Evolutionary conservation across 2,113 vertebrate species (phyloP).

Genomic region (Tiliqua scincoides): DNA sequence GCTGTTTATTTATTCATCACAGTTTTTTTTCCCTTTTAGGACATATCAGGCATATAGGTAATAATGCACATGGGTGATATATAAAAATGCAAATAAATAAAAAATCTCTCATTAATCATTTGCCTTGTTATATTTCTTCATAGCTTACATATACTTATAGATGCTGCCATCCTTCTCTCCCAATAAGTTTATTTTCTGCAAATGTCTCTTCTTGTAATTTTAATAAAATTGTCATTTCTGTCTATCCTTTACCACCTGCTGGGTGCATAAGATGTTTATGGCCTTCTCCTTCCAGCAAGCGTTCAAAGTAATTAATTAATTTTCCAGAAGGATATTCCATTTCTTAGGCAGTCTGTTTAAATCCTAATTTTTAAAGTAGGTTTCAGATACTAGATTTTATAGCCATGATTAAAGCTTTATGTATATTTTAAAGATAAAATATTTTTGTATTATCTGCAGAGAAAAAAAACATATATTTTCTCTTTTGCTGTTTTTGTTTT

Average conservation of each 20-base stretch:
- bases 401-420: conserved; percentile 64
- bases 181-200: conserved; percentile 57
- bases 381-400: conserved; percentile 67
- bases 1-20: conserved; percentile 93
- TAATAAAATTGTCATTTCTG: conserved; percentile 74
- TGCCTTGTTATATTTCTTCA: conserved; percentile 64
- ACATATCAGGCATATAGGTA: conserved; percentile 80
- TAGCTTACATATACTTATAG: conserved; percentile 67
- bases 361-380: conserved; percentile 64
- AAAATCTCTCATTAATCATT: conserved; percentile 71
- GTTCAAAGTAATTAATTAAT: conserved; percentile 90
- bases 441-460: conserved; percentile 60
- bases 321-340: conserved; percentile 69
- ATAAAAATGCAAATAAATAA: conserved; percentile 74
- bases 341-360: conserved; percentile 64
- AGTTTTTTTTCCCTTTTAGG: conserved; percentile 80
- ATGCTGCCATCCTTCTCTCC: conserved; percentile 64
- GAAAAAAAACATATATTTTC: conserved; percentile 44
- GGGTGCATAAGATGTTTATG: conserved; percentile 86
- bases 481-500: conserved; percentile 48
- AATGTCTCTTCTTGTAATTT: conserved; percentile 70
- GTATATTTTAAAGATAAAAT: conserved; percentile 64
- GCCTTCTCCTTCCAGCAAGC: conserved; percentile 78
- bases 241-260: conserved; percentile 78
- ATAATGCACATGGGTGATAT: conserved; percentile 78